Percentiles rank a stretch among this genome's conserved stretches.
These are phyloP conservation scores for Pseudoips prasinana DNA, from an alignment of 2,888 invertebrate species.

Conservation along the genomic window DNA sequence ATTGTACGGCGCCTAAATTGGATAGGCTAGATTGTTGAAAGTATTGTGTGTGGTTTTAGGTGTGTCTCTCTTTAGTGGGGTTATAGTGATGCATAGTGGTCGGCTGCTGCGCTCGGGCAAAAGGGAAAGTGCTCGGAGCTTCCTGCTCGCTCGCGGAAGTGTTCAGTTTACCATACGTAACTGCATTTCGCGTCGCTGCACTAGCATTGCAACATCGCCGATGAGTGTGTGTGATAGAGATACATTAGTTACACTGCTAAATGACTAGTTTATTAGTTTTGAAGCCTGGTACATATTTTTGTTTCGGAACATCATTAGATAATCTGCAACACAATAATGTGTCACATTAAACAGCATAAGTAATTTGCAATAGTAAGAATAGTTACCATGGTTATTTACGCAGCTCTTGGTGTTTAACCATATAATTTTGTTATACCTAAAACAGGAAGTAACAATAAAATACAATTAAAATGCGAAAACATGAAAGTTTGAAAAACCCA, in stretches of 20 bases:
- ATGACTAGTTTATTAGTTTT: conserved; percentile 19
- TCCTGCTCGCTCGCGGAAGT: conserved; percentile 79
- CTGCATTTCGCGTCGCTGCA: conserved; percentile 54
- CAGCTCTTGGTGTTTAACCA: too few species aligned
- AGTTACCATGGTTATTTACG: too few species aligned
- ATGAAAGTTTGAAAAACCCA: too few species aligned
- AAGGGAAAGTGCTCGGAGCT: conserved; percentile 77
- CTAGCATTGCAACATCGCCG: conserved; percentile 29
- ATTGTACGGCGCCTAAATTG: conserved; percentile 55
- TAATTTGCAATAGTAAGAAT: too few species aligned
- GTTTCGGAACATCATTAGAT: too few species aligned
- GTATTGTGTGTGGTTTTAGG: conserved; percentile 21
- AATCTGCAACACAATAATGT: too few species aligned
- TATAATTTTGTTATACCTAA: too few species aligned
- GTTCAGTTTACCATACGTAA: conserved; percentile 66
- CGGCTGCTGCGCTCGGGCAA: conserved; percentile 78
- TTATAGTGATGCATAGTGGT: conserved; percentile 67
- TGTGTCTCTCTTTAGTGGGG: conserved; percentile 43
- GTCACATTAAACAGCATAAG: too few species aligned
- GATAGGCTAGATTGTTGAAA: conserved; percentile 25
- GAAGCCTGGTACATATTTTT: conserved; percentile 14
- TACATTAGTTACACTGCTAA: conserved; percentile 5
- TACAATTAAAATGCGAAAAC: too few species aligned
- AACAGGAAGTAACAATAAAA: too few species aligned
- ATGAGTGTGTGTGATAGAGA: conserved; percentile 29